phyloP scores from a whole-genome alignment of 2,113 vertebrate species.

The Chaenogobius annularis region DNA sequence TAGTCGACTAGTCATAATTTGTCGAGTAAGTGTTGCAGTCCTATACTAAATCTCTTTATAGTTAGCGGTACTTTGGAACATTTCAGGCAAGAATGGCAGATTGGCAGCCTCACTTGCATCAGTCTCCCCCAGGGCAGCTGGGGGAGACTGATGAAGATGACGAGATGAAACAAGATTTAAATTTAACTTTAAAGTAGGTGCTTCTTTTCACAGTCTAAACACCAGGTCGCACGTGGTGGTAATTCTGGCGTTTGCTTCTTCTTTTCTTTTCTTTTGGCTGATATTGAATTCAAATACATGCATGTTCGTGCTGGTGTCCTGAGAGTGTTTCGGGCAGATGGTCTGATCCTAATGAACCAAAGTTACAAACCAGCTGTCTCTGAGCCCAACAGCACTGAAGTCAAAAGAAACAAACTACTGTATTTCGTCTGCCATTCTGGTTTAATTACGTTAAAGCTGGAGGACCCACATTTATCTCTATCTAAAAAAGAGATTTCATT shows the following conservation, averaged over 20 bases:
- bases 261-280: background rate
- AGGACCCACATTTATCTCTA: too few relatives aligned
- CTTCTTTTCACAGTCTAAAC: background rate
- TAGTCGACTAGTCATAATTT: too few relatives aligned
- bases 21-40: too few relatives aligned
- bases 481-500: too few relatives aligned
- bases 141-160: too few relatives aligned
- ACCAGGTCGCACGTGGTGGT: background rate
- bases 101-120: too few relatives aligned
- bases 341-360: slow-evolving; percentile 54
- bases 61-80: too few relatives aligned
- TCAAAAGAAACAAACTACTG: background rate
- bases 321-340: slow-evolving; percentile 54
- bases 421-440: background rate
- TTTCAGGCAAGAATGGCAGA: too few relatives aligned
- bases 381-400: background rate
- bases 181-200: too few relatives aligned
- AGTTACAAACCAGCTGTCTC: slow-evolving; percentile 49
- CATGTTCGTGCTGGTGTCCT: background rate
- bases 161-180: too few relatives aligned
- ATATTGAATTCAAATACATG: background rate
- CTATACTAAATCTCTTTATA: too few relatives aligned
- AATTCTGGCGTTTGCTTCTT: background rate
- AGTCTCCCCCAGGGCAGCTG: too few relatives aligned
- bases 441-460: background rate